Percentiles rank a stretch among this genome's conserved stretches.
phyloP scores from a whole-genome alignment of 2,888 invertebrate genomes.

The Ashinkailepas kermadecensis region DNA sequence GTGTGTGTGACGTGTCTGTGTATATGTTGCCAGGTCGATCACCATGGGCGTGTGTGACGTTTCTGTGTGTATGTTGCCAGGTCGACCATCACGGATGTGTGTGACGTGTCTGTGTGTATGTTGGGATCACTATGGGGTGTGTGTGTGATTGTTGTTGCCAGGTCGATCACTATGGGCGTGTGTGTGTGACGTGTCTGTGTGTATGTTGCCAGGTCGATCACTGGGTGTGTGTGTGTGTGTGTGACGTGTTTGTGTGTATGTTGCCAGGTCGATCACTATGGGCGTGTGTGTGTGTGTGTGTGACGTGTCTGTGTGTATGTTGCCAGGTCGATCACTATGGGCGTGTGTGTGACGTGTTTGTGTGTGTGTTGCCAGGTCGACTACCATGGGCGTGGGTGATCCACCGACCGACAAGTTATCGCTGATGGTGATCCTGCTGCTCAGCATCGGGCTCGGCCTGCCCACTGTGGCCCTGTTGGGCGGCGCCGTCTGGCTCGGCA shows the following conservation, averaged over 20 bases:
- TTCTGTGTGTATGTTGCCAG: neutral
- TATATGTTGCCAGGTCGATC: no score
- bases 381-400: neutral
- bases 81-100: neutral
- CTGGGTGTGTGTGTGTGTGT: neutral
- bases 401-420: neutral
- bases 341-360: no score
- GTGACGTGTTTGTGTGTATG: no score
- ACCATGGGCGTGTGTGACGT: no score
- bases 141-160: no score
- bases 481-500: neutral
- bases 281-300: no score
- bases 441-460: neutral
- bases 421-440: slow-evolving; percentile 12
- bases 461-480: neutral
- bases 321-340: no score
- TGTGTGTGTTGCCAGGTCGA: neutral
- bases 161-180: no score
- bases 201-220: neutral
- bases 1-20: neutral
- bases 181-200: no score
- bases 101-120: neutral
- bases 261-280: no score
- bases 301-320: no score
- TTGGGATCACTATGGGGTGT: no score